Evolutionary conservation across 1,140 invertebrate genomes (phyloP).

Genomic region (Papilio machaon): DNA sequence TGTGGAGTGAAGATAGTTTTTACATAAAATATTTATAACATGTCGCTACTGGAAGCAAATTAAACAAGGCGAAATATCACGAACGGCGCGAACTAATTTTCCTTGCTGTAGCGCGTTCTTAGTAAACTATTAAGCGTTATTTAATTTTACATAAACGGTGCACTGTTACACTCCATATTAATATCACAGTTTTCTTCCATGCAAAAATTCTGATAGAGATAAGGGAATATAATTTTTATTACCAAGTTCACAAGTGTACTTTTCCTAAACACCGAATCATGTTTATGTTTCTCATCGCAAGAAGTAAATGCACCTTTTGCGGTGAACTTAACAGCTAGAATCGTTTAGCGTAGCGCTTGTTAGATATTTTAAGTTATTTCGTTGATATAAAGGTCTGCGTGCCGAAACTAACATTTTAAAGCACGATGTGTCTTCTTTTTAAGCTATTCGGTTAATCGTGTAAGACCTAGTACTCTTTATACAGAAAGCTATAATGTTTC

Average conservation of each 20-base stretch:
- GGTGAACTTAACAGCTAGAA: constrained; percentile 51
- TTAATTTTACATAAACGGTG: constrained; percentile 79
- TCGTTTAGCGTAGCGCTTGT: constrained; percentile 50
- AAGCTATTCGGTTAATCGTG: constrained; percentile 73
- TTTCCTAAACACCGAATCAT: constrained; percentile 51
- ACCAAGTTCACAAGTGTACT: constrained; percentile 46
- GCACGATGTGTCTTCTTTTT: constrained; percentile 78
- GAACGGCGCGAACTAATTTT: constrained; percentile 53
- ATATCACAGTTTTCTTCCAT: constrained; percentile 65
- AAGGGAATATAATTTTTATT: constrained; percentile 64
- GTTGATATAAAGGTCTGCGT: constrained; percentile 73
- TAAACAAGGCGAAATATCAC: constrained; percentile 29
- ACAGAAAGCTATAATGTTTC: constrained; percentile 2
- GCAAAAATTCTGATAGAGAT: constrained; percentile 51
- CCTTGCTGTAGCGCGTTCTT: constrained; percentile 65
- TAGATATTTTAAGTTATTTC: constrained; percentile 62
- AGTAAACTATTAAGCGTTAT: constrained; percentile 80
- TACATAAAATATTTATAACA: constrained; percentile 26
- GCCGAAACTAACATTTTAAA: constrained; percentile 79
- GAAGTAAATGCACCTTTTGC: constrained; percentile 52
- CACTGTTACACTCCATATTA: constrained; percentile 73
- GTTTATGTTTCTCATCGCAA: constrained; percentile 40
- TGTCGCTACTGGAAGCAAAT: constrained; percentile 13
- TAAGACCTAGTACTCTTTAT: constrained; percentile 50
- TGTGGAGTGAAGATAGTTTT: not conserved